Base-by-base conservation (phyloP, 2,888 invertebrate species). In the Erynnis tages region DNA sequence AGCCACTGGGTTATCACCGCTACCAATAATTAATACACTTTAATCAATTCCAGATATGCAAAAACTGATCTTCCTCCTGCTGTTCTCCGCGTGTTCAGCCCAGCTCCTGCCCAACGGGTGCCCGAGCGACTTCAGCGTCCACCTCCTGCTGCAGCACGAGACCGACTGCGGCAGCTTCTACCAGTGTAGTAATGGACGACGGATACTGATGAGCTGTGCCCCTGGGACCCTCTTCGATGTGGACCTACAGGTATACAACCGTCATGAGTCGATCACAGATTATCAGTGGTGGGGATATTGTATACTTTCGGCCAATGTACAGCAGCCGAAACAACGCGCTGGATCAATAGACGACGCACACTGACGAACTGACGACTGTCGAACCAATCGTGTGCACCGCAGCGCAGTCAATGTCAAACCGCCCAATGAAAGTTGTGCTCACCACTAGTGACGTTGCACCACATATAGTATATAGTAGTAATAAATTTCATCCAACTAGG, bases 71-170 rank as follows among this genome's bases (percentile, higher is more conserved):
- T 41, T 58, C 30, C 48, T 72, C 32, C 44, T 62, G 32, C 52
- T 69, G 56, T 37, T 48, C 56, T 78, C 59, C 60, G 68, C 57
- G 37, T 73, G 63, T 66, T 75, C 76, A 60, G 79, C 79, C 16
- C 72, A 73, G 56, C 67, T 62, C 7, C 58, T 79, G 6, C 73
- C 76, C 0, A 81, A 76, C 63, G 78, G 72, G 2, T 71, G 71
- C 48, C 72, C 54, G 16, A 37, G 52, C 2, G 62, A 76, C 41
- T 62, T 57, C 38, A 25, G 53, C 13, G 48, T 63, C 2, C 70
- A 78, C 16, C 58, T 56, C 14, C 54, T 82, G 34, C 49, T 82
- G 6, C 61, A 65, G 0, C 63, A 63, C 23, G 61, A 66, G 54
- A 62, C 56, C 0, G 59, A 64, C 27, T 65, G 67, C 41, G 32